A percentile compares a stretch with the other conserved stretches of the same genome.
These are phyloP conservation scores for Eudemis profundana DNA, from an alignment of 2,888 invertebrate genomes.

Conservation along the genomic window DNA sequence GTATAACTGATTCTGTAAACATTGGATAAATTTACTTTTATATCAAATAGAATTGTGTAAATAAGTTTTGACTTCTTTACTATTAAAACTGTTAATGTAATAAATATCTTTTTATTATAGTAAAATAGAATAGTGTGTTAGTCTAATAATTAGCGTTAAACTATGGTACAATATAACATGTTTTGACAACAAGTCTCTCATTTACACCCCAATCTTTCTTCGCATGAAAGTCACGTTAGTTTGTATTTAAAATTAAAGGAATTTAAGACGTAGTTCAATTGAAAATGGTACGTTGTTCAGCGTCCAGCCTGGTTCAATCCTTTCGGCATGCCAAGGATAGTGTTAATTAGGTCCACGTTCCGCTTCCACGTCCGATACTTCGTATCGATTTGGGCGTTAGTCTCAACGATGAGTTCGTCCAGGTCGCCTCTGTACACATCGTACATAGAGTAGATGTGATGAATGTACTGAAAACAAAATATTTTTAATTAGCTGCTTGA, in stretches of 20 bases:
- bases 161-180: conserved; percentile 54
- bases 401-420: conserved; percentile 55
- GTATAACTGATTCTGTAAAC: conserved; percentile 6
- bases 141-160: conserved; percentile 48
- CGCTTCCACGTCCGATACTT: conserved; percentile 83
- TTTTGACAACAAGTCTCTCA: conserved; percentile 49
- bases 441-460: conserved; percentile 63
- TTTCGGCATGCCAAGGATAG: conserved; percentile 90
- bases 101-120: conserved; percentile 34
- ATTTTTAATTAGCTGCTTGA: background rate
- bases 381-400: conserved; percentile 60
- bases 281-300: conserved; percentile 55
- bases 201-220: conserved; percentile 13
- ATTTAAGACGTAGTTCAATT: conserved; percentile 13
- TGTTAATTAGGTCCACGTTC: conserved; percentile 90
- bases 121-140: conserved; percentile 47
- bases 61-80: conserved; percentile 34
- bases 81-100: conserved; percentile 34
- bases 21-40: conserved; percentile 22
- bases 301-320: conserved; percentile 91
- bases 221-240: conserved; percentile 45
- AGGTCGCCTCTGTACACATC: conserved; percentile 59
- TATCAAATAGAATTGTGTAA: conserved; percentile 33
- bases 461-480: conserved; percentile 59
- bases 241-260: conserved; percentile 36